Percentiles rank a stretch among this genome's conserved stretches.
These are phyloP conservation scores for Syngnathus rostellatus DNA, from an alignment of 2,797 vertebrate species.

Conservation along the genomic window DNA sequence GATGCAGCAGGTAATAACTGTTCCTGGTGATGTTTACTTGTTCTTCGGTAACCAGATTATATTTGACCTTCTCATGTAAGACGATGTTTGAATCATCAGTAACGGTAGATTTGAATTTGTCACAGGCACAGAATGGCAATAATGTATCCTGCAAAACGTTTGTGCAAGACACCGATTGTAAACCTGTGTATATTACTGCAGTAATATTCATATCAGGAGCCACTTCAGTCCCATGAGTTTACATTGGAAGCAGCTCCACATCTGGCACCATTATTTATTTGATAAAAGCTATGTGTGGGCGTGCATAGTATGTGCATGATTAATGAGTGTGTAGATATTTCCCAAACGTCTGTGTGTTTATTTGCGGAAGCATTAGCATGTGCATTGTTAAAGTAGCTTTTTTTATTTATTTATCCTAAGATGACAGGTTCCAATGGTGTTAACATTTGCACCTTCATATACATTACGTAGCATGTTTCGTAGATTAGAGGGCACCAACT, in stretches of 20 bases:
- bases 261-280: conserved; percentile 26
- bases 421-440: not conserved
- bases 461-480: not conserved
- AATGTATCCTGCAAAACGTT: not conserved
- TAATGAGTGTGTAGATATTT: not conserved
- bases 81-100: not conserved
- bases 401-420: not conserved
- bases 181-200: not conserved
- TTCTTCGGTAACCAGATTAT: not conserved
- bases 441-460: not conserved
- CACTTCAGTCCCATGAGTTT: conserved; percentile 14
- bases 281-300: conserved; percentile 11
- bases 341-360: conserved; percentile 3
- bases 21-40: not conserved
- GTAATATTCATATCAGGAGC: conserved; percentile 15
- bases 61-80: not conserved
- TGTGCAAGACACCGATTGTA: not conserved
- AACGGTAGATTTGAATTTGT: not conserved
- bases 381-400: not conserved
- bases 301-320: not conserved
- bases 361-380: conserved; percentile 6
- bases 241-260: conserved; percentile 19
- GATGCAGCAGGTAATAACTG: conserved; percentile 1
- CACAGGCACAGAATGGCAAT: not conserved
- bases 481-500: not conserved